These are phyloP conservation scores for Emydoidea blandingii DNA, from an alignment of 2,797 vertebrate genomes.

Conservation along the genomic window DNA sequence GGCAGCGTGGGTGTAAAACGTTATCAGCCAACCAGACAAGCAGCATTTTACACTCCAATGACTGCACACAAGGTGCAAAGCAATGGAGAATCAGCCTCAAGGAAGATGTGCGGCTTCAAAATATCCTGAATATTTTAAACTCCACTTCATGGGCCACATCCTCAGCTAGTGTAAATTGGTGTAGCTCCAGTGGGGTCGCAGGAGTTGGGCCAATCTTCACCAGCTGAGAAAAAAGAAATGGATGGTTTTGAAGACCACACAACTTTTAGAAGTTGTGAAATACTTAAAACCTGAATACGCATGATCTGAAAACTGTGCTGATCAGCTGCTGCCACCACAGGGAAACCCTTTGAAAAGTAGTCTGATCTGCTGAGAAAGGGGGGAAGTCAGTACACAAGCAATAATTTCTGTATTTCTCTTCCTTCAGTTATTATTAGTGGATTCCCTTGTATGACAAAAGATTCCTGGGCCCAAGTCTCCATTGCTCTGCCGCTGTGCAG, in stretches of 20 bases:
- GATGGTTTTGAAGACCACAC: background rate
- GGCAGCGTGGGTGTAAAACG: background rate
- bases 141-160: background rate
- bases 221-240: background rate
- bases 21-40: background rate
- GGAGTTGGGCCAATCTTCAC: background rate
- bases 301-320: background rate
- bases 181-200: background rate
- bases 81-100: background rate
- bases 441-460: background rate
- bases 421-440: fast-evolving
- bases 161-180: background rate
- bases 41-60: background rate
- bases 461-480: background rate
- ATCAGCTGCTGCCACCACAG: conserved; percentile 51
- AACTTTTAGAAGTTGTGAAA: background rate
- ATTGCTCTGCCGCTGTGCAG: background rate
- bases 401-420: background rate
- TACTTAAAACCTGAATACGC: background rate
- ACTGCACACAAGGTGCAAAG: background rate
- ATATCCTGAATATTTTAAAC: background rate
- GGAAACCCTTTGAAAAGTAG: conserved; percentile 4
- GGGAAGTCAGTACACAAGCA: background rate
- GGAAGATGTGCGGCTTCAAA: background rate
- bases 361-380: background rate